Base-by-base conservation (phyloP, 2,797 vertebrate species). In the Antennarius maculatus region DNA sequence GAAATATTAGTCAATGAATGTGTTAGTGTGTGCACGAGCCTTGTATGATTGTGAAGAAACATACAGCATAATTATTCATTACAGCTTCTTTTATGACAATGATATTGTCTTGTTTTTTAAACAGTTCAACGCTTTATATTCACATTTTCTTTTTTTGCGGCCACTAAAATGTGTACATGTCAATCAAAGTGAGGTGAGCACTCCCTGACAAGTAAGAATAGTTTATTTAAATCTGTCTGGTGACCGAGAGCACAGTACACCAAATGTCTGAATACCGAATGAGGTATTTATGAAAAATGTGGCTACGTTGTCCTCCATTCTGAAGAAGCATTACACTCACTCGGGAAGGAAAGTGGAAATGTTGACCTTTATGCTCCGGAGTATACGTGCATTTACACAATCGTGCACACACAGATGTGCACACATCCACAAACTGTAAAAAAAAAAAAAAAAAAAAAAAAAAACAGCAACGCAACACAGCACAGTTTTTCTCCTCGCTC, bases 331-430 rank as follows among this genome's bases (percentile, higher is more conserved):
- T 95, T 95, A 94, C 92, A 92, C 91, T 90, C 93, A 88, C 92
- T 83, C 81, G 89, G 93, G 90, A 88, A 91, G 72, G 95, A 95
- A 95, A 93, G 94, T 93, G 94, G 93, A 93, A 93, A 93, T 90
- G 94, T 94, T 97, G 96, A 97, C 96, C 96, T 98, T 97, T 97
- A 93, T 95, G 92, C 95, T 93, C 91, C 75, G 94, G 94, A 88
- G 77, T 88, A 91, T 80, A 66, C 43, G 37, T 57, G 65, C 85
- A 46, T 63, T 69, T 48, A 65, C 39, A 71, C 68, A 46, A 34
- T 15, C 10, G 4, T 16, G 46, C 65, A 45, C 73, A 61, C 54
- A 64, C 54, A 58, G 65, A 47, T 61, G 46, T 62, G 52, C 78
- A 84, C 79, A 84, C 73, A 81, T 59, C n/a, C 65, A 74, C 51